Evolutionary conservation across 2,888 invertebrate species (phyloP).

Genomic region (Axea sp.): DNA sequence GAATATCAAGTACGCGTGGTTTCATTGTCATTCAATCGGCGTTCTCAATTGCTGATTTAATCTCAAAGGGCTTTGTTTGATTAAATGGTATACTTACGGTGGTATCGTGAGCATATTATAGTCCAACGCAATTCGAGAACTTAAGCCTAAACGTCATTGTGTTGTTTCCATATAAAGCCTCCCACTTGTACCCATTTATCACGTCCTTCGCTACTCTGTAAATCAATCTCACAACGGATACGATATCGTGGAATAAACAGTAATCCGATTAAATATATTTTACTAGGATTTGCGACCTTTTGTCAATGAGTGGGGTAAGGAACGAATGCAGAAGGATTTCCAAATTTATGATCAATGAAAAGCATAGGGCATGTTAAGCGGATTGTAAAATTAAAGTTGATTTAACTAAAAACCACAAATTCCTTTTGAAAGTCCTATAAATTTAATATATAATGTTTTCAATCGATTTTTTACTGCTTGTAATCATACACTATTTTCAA

Average conservation of each 20-base stretch:
- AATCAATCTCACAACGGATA: slow-evolving; percentile 63
- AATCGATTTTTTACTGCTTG: no score
- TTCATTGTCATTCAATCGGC: slow-evolving; percentile 41
- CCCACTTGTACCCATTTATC: slow-evolving; percentile 64
- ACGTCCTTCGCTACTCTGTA: slow-evolving; percentile 63
- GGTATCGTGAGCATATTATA: slow-evolving; percentile 41
- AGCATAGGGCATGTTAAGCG: slow-evolving; percentile 9
- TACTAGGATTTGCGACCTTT: slow-evolving; percentile 6
- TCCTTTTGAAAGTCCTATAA: no score
- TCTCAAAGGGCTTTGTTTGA: slow-evolving; percentile 55
- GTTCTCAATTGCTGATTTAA: slow-evolving; percentile 43
- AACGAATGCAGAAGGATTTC: slow-evolving; percentile 17
- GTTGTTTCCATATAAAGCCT: slow-evolving; percentile 59
- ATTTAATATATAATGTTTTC: no score
- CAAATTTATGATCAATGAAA: slow-evolving; percentile 16
- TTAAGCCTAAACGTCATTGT: slow-evolving; percentile 60
- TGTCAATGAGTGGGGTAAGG: slow-evolving; percentile 11
- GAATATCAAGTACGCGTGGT: slow-evolving; percentile 33
- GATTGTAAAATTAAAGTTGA: slow-evolving; percentile 5
- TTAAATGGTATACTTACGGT: slow-evolving; percentile 45
- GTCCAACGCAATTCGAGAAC: slow-evolving; percentile 38
- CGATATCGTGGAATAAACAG: slow-evolving; percentile 47
- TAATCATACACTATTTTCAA: no score
- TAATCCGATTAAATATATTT: slow-evolving; percentile 56
- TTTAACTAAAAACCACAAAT: slow-evolving; percentile 10